Conservation (phyloP, 1,140 invertebrate species). For the Globodera rostochiensis region DNA sequence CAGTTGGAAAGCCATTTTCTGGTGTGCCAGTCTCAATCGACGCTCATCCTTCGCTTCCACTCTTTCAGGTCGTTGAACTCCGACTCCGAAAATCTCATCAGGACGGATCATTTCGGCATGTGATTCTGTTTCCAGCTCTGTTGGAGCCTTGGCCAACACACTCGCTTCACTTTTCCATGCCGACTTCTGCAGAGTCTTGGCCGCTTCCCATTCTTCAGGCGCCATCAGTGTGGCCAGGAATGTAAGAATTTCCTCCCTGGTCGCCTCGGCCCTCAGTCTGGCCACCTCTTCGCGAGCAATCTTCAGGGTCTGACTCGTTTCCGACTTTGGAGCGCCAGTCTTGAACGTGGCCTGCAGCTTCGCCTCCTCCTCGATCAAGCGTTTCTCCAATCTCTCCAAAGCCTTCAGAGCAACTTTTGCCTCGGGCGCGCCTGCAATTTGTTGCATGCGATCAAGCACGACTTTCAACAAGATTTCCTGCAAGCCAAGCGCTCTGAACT, state of each 20-base stretch:
- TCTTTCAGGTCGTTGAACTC: not conserved
- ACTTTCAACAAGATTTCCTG: too few species aligned
- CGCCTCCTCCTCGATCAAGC: not conserved
- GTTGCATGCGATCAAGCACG: too few species aligned
- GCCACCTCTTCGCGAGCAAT: not conserved
- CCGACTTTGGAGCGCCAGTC: too few species aligned
- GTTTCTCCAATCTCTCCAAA: constrained; percentile 13
- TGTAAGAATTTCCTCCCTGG: not conserved
- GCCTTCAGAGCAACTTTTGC: not conserved
- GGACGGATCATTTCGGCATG: not conserved
- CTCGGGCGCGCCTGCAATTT: too few species aligned
- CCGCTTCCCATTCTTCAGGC: constrained; percentile 13
- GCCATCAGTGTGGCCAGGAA: constrained; percentile 12
- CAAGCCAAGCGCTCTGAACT: too few species aligned
- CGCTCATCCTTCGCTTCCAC: not conserved
- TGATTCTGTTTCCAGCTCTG: not conserved
- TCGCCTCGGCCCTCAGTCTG: not conserved
- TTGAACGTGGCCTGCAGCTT: too few species aligned
- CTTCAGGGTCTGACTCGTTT: too few species aligned
- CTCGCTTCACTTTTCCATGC: not conserved
- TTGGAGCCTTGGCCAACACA: not conserved
- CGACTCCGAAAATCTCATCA: not conserved
- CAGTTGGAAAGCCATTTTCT: too few species aligned
- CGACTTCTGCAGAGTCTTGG: constrained; percentile 13
- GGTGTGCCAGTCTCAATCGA: not conserved